Base-by-base conservation (phyloP, 2,888 invertebrate species). In the Heliconius ismenius region DNA sequence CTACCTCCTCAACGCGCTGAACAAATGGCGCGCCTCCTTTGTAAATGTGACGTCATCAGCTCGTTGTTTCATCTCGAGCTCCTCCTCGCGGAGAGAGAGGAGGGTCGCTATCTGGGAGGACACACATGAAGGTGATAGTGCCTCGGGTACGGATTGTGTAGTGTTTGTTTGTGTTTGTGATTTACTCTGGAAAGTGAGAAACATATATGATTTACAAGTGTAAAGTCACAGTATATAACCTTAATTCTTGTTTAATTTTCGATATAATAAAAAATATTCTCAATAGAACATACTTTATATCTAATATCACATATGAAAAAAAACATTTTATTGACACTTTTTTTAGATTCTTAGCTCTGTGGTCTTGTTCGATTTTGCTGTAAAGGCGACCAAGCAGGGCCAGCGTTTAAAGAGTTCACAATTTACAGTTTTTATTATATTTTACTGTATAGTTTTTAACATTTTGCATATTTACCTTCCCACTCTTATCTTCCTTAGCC, bases 401-500 rank as follows among this genome's bases (percentile, higher is more conserved):
- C 32, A 32, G 32, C 32, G 32, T 32, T 32, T 32, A 32, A 7
- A 32, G 32, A 54, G 54, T 54, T 21, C 54, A 21, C 54, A 54
- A 54, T 18, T 49, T 49, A 13, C 28, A 64, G 36, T 49, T 49
- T 49, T 49, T 49, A 49, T 49, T 7, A 49, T 49, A 49, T 43
- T 43, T 43, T 32, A 32, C 32, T 39, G 49, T 18, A 18, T 21
- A 49, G 7, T 18, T 49, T 21, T 49, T 21, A 49, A 49, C 7
- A 49, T 49, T 18, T 49, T 49, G 21, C 18, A 70, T 39, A 39
- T 74, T 73, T 13, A 90, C 90, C 87, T 91, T 91, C 13, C 49
- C 78, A 1, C 80, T 75, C 69, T 94, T 95, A 28, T 94, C 94
- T 82, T 96, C 95, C 82, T 94, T 95, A 86, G 80, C 83, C 84